phyloP scores from a whole-genome alignment of 2,797 vertebrate genomes.

The Trachops cirrhosus region DNA sequence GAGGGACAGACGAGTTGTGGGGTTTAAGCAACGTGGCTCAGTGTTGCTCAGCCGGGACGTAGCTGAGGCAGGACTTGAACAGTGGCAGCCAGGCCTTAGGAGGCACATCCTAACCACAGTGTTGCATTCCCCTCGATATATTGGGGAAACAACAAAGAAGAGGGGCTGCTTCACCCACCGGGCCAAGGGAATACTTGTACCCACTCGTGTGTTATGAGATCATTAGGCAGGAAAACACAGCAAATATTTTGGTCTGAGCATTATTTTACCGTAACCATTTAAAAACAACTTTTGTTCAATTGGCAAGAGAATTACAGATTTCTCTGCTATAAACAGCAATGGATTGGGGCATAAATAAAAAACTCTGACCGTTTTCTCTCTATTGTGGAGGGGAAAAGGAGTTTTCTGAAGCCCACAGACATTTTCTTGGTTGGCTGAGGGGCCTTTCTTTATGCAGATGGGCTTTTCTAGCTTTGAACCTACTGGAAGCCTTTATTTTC shows the following conservation, averaged over 20 bases:
- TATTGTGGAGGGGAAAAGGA: neutral
- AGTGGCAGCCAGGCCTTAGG: neutral
- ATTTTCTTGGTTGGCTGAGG: neutral
- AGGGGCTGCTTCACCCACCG: neutral
- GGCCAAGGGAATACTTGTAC: neutral
- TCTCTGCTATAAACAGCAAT: neutral
- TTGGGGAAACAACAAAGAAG: no score
- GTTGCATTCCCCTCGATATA: neutral
- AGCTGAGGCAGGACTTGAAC: neutral
- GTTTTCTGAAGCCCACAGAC: neutral
- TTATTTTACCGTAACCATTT: neutral
- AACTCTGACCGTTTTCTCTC: neutral
- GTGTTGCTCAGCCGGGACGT: neutral
- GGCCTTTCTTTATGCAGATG: neutral
- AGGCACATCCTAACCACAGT: neutral
- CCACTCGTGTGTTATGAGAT: neutral
- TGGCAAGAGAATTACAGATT: neutral
- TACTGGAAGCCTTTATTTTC: neutral
- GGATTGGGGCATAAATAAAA: neutral
- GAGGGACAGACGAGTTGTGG: neutral
- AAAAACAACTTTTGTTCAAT: conserved; percentile 13
- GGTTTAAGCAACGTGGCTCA: fast-evolving
- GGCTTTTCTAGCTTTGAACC: neutral
- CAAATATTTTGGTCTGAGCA: neutral
- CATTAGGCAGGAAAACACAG: neutral